Evolutionary conservation across 2,113 vertebrate genomes (phyloP).

Genomic region (Tursiops truncatus): DNA sequence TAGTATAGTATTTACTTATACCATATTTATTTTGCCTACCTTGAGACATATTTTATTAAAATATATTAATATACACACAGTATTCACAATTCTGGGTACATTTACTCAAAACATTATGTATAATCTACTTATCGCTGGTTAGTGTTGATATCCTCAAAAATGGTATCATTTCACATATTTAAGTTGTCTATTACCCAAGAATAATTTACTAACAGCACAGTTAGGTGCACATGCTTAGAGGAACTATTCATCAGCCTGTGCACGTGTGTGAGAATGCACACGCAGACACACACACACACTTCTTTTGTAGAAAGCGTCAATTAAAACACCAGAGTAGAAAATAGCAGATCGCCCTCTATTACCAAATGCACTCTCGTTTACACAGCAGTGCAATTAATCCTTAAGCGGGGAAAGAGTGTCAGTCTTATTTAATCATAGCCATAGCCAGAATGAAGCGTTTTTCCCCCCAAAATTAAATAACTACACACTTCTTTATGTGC

Average conservation of each 20-base stretch:
- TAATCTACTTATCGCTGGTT: not conserved
- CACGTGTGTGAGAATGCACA: too few relatives aligned
- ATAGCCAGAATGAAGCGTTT: not conserved
- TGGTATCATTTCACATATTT: not conserved
- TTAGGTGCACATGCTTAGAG: not conserved
- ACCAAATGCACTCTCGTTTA: not conserved
- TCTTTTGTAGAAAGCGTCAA: not conserved
- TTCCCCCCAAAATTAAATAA: not conserved
- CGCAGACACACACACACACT: not conserved
- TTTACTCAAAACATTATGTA: not conserved
- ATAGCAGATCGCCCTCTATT: not conserved
- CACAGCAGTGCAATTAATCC: not conserved
- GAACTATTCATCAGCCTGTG: not conserved
- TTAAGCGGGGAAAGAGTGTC: not conserved
- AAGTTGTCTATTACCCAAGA: not conserved
- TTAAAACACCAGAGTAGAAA: conserved; percentile 1
- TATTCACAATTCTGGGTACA: not conserved
- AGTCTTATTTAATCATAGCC: not conserved
- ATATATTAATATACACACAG: not conserved
- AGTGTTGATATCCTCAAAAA: not conserved
- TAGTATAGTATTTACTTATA: not conserved
- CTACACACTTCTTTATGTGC: not conserved
- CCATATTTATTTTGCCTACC: not conserved
- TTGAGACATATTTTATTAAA: not conserved
- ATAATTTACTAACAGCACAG: not conserved